Evolutionary conservation across 2,888 invertebrate genomes (phyloP).

Genomic region (Helobdella robusta): DNA sequence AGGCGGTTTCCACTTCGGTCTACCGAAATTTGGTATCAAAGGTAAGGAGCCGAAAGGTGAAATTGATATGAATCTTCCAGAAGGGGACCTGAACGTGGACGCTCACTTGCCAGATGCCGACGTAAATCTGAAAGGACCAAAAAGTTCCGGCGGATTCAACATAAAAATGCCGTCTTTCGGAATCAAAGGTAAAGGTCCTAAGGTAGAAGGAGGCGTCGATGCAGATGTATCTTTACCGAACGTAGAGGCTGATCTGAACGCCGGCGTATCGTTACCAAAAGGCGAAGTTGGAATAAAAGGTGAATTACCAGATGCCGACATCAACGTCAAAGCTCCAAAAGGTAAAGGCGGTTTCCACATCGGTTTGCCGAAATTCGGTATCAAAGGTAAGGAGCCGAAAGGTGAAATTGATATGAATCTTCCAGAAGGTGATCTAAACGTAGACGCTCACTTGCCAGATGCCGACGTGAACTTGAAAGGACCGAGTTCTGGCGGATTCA

Average conservation of each 20-base stretch:
- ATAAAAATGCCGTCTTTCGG: conserved; percentile 22
- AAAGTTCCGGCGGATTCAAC: conserved; percentile 21
- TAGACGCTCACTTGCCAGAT: conserved; percentile 22
- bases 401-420: conserved; percentile 4
- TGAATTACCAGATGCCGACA: conserved; percentile 16
- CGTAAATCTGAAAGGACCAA: conserved; percentile 8
- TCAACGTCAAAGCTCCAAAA: conserved; percentile 15
- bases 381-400: conserved; percentile 26
- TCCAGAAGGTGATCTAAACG: conserved; percentile 12
- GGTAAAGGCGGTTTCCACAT: conserved; percentile 24
- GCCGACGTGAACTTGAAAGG: conserved; percentile 19
- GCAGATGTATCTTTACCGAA: conserved; percentile 2
- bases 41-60: conserved; percentile 22
- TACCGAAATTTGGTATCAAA: conserved; percentile 27
- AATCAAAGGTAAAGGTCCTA: conserved; percentile 20
- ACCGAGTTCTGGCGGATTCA: conserved; percentile 6
- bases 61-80: conserved; percentile 20
- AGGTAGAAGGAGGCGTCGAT: conserved; percentile 17
- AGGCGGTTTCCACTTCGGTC: conserved; percentile 15
- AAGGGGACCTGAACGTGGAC: conserved; percentile 17
- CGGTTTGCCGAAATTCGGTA: conserved; percentile 20
- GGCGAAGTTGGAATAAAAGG: background rate
- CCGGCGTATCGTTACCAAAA: conserved; percentile 2
- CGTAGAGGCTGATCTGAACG: background rate
- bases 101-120: conserved; percentile 17